A percentile compares a stretch with the other conserved stretches of the same genome.
phyloP scores from a whole-genome alignment of 2,113 vertebrate species.

The Scolopax mira region DNA sequence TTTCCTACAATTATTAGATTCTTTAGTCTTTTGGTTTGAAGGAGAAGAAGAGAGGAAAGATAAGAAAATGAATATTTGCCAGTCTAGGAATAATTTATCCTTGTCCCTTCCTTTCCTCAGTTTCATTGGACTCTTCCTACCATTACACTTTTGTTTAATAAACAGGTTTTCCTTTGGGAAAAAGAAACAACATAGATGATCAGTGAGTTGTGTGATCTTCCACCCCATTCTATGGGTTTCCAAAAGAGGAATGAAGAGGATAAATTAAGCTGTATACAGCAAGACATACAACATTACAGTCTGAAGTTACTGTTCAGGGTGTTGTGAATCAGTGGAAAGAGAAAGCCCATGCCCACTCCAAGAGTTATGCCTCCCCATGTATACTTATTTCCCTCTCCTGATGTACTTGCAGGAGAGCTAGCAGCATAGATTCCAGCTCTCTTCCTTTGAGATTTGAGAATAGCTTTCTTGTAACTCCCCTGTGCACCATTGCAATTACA shows the following conservation, averaged over 20 bases:
- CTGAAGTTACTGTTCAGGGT: neutral
- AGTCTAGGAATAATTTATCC: neutral
- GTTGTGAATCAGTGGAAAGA: neutral
- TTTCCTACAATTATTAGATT: neutral
- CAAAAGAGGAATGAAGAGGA: neutral
- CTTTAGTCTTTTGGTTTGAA: neutral
- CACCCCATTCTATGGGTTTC: neutral
- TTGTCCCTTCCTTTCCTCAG: neutral
- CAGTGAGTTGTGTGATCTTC: neutral
- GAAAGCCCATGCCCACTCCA: neutral
- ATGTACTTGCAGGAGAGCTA: neutral
- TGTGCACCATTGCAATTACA: neutral
- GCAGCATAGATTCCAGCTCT: neutral
- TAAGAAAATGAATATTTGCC: neutral
- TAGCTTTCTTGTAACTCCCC: neutral
- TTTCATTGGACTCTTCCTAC: neutral
- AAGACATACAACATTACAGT: neutral
- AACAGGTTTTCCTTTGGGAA: neutral
- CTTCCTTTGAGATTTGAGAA: neutral
- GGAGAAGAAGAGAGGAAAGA: neutral
- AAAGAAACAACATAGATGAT: neutral
- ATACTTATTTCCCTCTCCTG: neutral
- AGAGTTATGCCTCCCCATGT: fast-evolving
- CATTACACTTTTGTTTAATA: neutral
- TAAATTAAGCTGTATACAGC: neutral